These are phyloP conservation scores for Zophobas morio DNA, from an alignment of 1,140 invertebrate species.

Conservation along the genomic window DNA sequence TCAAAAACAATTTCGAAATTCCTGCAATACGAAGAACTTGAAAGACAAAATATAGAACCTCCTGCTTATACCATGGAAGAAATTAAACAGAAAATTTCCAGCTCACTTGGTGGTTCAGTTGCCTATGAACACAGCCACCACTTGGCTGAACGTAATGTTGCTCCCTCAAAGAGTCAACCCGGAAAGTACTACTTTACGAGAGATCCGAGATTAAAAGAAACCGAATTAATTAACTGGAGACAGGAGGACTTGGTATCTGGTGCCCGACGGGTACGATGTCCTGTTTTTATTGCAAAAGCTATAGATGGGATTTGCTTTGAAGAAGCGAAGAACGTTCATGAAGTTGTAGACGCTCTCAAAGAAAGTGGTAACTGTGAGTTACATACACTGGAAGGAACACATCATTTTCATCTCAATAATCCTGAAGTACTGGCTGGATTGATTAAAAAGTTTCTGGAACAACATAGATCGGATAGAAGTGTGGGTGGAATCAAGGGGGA, in stretches of 20 bases:
- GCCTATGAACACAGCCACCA: conserved; percentile 59
- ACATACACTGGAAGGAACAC: conserved; percentile 77
- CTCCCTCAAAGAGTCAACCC: conserved; percentile 70
- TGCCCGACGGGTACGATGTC: conserved; percentile 55
- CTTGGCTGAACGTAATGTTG: conserved; percentile 73
- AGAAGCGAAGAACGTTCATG: conserved; percentile 70
- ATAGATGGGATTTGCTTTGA: conserved; percentile 72
- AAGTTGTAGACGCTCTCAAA: conserved; percentile 71
- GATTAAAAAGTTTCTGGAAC: conserved; percentile 70
- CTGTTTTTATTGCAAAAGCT: conserved; percentile 68
- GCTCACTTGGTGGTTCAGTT: conserved; percentile 57
- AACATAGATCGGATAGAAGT: too few relatives aligned
- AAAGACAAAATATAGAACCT: conserved; percentile 68
- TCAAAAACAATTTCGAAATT: conserved; percentile 68
- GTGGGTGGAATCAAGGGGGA: too few relatives aligned
- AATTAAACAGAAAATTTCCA: conserved; percentile 62
- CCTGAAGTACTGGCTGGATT: conserved; percentile 73
- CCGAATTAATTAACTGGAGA: conserved; percentile 41
- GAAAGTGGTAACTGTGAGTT: conserved; percentile 72
- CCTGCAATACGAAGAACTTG: conserved; percentile 67
- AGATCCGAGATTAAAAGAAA: conserved; percentile 60
- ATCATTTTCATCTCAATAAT: conserved; percentile 83
- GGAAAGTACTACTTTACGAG: conserved; percentile 76
- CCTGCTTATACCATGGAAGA: conserved; percentile 75
- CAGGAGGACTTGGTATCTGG: conserved; percentile 66